Conservation (phyloP, 2,888 invertebrate species). For the Caenorhabditis wallacei region DNA sequence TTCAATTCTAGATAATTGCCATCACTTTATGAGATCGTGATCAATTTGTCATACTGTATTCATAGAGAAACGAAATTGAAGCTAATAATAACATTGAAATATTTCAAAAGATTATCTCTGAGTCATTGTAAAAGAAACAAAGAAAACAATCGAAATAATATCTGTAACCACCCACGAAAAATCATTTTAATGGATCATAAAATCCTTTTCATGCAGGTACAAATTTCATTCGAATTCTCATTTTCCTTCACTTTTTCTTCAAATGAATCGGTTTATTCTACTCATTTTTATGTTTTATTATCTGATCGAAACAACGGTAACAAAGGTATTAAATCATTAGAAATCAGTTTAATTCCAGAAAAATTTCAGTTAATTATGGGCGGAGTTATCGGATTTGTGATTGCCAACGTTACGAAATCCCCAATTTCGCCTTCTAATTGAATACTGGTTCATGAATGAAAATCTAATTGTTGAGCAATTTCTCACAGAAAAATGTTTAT, state of each 20-base stretch:
- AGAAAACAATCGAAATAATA: no score
- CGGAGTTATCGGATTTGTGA: conserved; percentile 6
- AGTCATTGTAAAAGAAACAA: no score
- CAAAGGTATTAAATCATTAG: neutral
- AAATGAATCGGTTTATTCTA: neutral
- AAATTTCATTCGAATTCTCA: neutral
- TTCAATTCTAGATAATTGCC: neutral
- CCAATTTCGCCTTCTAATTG: neutral
- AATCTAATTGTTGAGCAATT: neutral
- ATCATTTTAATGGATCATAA: no score
- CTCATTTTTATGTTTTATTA: neutral
- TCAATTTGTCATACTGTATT: neutral
- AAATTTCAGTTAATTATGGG: conserved; percentile 31
- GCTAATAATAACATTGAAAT: no score
- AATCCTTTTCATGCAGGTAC: neutral
- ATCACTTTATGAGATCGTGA: neutral
- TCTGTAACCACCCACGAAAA: no score
- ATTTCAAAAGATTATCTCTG: no score
- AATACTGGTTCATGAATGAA: neutral
- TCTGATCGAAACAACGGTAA: neutral
- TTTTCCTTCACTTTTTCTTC: neutral
- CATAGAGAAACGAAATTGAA: neutral
- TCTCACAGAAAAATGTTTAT: conserved; percentile 32
- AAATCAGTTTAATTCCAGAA: neutral
- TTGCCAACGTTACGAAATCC: neutral